Conservation (phyloP, 2,888 invertebrate species). For the Julus scandinavius region DNA sequence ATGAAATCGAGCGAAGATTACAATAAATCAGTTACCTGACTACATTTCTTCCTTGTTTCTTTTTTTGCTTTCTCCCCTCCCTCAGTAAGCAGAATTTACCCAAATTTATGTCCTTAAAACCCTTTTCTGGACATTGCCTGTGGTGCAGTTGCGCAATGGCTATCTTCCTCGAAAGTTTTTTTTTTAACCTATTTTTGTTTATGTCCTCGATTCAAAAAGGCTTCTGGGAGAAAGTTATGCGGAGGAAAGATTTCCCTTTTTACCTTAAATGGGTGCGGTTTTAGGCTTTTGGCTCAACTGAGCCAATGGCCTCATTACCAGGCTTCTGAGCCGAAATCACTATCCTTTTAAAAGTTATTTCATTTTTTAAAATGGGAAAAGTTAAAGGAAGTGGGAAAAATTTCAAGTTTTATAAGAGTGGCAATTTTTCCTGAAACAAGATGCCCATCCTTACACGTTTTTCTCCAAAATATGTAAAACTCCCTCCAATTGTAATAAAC, state of each 20-base stretch:
- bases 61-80: conserved; percentile 24
- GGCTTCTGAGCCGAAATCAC: background rate
- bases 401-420: background rate
- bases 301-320: conserved; percentile 12
- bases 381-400: conserved; percentile 33
- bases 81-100: conserved; percentile 18
- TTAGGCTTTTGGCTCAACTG: conserved; percentile 13
- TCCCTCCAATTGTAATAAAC: too few species aligned
- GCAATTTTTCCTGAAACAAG: background rate
- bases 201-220: conserved; percentile 19
- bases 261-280: conserved; percentile 33
- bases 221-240: conserved; percentile 33
- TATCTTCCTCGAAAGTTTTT: conserved; percentile 25
- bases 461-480: background rate
- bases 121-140: conserved; percentile 14
- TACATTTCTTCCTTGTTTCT: conserved; percentile 6
- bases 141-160: conserved; percentile 33
- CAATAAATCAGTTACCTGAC: conserved; percentile 20
- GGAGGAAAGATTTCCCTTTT: conserved; percentile 13
- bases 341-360: background rate
- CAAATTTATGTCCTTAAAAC: conserved; percentile 23
- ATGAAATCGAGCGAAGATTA: conserved; percentile 33
- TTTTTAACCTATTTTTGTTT: conserved; percentile 15
- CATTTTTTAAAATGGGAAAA: background rate
- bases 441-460: background rate